Base-by-base conservation (phyloP, 2,113 vertebrate genomes). In the Phasianus colchicus region DNA sequence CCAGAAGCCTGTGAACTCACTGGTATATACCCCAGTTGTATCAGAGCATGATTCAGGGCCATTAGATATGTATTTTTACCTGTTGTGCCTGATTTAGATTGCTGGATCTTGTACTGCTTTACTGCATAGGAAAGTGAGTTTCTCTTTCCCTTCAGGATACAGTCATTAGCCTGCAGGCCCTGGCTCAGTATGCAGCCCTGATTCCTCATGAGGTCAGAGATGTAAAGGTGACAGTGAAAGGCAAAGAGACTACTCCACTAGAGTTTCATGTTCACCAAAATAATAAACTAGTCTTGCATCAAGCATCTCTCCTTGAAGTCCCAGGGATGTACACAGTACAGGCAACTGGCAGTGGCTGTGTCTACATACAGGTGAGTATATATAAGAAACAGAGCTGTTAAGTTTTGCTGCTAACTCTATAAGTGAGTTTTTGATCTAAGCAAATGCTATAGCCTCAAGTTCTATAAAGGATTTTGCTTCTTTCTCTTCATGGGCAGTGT, bases 241-340 rank as follows among this genome's bases (percentile, higher is more conserved):
- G 95, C 86, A 91, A 92, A 43, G 94, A 80, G 10, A 61, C 74
- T 20, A 92, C 95, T 30, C 80, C 83, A 73, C 12, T 97, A 58
- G 64, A 63, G 6, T 98, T 99, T 77, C 84, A 97, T 0, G 95
- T 99, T 70, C 97, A 98, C 75, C 92, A 91, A 32, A 81, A 91
- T 77, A 99, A 98, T 94, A 98, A 98, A 66, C 77, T 99, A 65
- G 95, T 98, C 60, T 98, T 98, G 86, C 98, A 99, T 67, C 98
- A 98, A 91, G 90, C 72, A 67, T 5, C 92, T 47, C 96, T 98
- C 34, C 91, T 18, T n/a, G 67, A 83, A 58, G 65, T 97, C 52
- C 95, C 97, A 58, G 97, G 84, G 21, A 74, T 55, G 12, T 98
- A 98, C 96, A 97, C 55, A 13, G 93, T 97, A 45, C 83, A 96